Evolutionary conservation across 2,113 vertebrate species (phyloP), one percentile per base, ranked within the genome.

Genomic region (Siniperca knerii): DNA sequence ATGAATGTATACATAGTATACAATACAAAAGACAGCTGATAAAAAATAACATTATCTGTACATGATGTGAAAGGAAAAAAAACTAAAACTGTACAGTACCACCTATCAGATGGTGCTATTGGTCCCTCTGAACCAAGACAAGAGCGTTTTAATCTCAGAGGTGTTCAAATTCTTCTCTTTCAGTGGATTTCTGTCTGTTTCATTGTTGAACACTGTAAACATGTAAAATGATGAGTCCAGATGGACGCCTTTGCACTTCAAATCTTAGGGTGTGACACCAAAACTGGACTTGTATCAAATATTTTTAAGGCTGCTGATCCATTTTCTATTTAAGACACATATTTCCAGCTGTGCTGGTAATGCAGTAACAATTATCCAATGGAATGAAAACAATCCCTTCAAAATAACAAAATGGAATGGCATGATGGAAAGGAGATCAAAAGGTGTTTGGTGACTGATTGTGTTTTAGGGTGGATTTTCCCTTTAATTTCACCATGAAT

Each of bases 1-100:
- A 90, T 93, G 61, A 82, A 85, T 93, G 94, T 93, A 95, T 95
- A 95, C 93, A 94, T 91, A 93, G 94, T 94, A 95, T 94, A 95
- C 94, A 93, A 83, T 90, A 85, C 84, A 92, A 82, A 82, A 65
- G 23, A 85, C 78, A 90, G 82, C 5, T 81, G 58, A 85, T 75
- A 68, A 83, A 81, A 82, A 88, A 89, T 33, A 87, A 89, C 8
- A 86, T 48, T 61, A 80, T 79, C 74, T 87, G 84, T 88, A 88
- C 85, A 91, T 61, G 52, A 72, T 81, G 55, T 66, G 25, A 71
- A 83, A 89, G 11, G 58, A 69, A 84, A 76, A 71, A 37, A 77
- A 37, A 54, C 42, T 46, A 13, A 75, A 77, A 81, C 60, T 88
- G 50, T 86, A 89, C 81, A 92, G 21, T n/a, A 44, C 79, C 90